Percentiles rank a stretch among this genome's conserved stretches.
These are phyloP conservation scores for Struthidea cinerea DNA, from an alignment of 2,113 vertebrate genomes.

Conservation along the genomic window DNA sequence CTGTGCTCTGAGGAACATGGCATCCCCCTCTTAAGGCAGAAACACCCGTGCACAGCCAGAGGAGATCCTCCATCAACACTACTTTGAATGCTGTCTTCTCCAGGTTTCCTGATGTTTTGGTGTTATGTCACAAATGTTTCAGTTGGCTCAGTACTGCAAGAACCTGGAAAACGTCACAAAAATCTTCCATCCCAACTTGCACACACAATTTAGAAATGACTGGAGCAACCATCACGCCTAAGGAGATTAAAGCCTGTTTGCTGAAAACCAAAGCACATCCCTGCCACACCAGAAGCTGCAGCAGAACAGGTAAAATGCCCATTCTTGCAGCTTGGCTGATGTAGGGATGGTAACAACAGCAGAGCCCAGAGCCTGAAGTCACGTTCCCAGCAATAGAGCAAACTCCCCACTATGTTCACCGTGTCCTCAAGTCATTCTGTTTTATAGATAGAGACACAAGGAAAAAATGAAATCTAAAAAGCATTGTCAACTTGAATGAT, in stretches of 20 bases:
- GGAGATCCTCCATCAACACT: not conserved
- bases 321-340: not conserved
- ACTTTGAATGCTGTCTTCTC: not conserved
- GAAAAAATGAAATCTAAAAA: conserved; percentile 50
- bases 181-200: not conserved
- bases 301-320: too few species aligned
- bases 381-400: not conserved
- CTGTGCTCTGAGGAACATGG: not conserved
- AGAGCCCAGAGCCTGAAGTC: not conserved
- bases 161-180: not conserved
- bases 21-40: not conserved
- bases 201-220: not conserved
- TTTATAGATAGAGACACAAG: conserved; percentile 16
- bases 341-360: too few species aligned
- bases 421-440: not conserved
- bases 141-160: not conserved
- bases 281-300: not conserved
- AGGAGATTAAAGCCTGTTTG: not conserved
- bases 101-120: not conserved
- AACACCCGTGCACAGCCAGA: not conserved
- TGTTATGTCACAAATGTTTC: accelerated
- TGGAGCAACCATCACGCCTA: accelerated
- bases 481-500: conserved; percentile 52
- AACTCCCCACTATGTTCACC: not conserved
- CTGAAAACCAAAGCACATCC: not conserved